Base-by-base conservation (phyloP, 2,888 invertebrate genomes). In the Megaustenia siamemsis region DNA sequence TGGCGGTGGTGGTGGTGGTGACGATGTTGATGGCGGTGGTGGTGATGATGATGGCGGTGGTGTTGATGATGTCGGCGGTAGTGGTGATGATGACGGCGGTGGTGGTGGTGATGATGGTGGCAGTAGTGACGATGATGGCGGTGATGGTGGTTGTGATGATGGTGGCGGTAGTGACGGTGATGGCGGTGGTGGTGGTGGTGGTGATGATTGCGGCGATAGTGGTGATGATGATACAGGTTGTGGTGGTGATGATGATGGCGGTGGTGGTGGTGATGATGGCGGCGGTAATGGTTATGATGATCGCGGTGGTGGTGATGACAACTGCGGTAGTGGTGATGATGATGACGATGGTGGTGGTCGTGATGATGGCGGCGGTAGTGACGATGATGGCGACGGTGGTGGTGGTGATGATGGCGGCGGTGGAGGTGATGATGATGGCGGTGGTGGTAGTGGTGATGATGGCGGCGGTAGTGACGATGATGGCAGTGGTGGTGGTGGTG, bases 91-190 rank as follows among this genome's bases (percentile, higher is more conserved):
- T 66, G 66, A 66, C 24, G 66, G 24, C 24, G 66, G 24, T 66
- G 66, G 24, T 75, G 43, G 43, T 75, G 75, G 21, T 75, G 75
- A 75, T 75, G 75, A 75, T 38, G 75, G 5, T 75, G 75, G 43
- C 21, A 43, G 43, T 75, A 43, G 43, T 73, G 75, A 75, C 43
- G 40, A 75, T 43, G 49, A 45, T 40, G n/a, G 38, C 12, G n/a
- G n/a, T n/a, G n/a, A n/a, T n/a, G n/a, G n/a, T n/a, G n/a, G n/a
- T n/a, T n/a, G n/a, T n/a, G n/a, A n/a, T n/a, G n/a, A n/a, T n/a
- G n/a, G n/a, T n/a, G n/a, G n/a, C n/a, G n/a, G n/a, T n/a, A n/a
- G n/a, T 73, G 73, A 73, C 35, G 73, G 35, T 38, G 73, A 73
- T 40, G 49, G 24, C 12, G 66, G 24, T 66, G 66, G 24, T 66